Base-by-base conservation (phyloP, 2,888 invertebrate genomes). In the Rambutsinella grinnellia region DNA sequence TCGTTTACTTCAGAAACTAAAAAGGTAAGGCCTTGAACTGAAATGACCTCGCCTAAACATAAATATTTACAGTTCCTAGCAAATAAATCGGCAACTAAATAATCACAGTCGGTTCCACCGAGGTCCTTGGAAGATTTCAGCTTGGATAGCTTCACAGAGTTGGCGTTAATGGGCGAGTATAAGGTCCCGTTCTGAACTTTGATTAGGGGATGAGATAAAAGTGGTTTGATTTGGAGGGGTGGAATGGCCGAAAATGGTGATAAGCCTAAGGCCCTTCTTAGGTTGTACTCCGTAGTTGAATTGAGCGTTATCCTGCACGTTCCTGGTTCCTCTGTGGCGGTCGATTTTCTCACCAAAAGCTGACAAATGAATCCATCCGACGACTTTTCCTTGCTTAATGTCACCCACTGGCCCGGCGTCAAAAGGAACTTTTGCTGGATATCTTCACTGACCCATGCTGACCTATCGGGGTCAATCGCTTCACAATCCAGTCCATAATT, bases 321-420 rank as follows among this genome's bases (percentile, higher is more conserved):
- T 23, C n/a, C 8, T 13, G 47, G 23, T 24, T 13, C 13, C 23
- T 54, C 13, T 2, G 19, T 23, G 17, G 13, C 3, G 46, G 36
- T 5, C 36, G 17, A 8, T 21, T 47, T 23, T 5, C 56, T n/a
- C 21, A 69, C 60, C 13, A 76, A 36, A 58, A 69, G 15, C 60
- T 58, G 58, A 27, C 76, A 76, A 10, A 15, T 69, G 51, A 75
- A 68, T 1, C 21, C n/a, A 8, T 26, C 5, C 17, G 19, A 15
- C 13, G 17, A 24, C 5, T 36, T n/a, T 49, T 61, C 46, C 23
- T 68, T 62, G 47, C 62, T 36, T 2, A 72, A 13, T 24, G 28
- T 62, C 1, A 69, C 60, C 76, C 76, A 76, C 24, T 76, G 76
- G 2, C 68, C 68, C 23, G 58, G 54, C n/a, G 69, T 1, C 21